Percentiles rank a stretch among this genome's conserved stretches.
Conservation (phyloP, 2,888 invertebrate species). For the Lasioglossum oenotherae region DNA sequence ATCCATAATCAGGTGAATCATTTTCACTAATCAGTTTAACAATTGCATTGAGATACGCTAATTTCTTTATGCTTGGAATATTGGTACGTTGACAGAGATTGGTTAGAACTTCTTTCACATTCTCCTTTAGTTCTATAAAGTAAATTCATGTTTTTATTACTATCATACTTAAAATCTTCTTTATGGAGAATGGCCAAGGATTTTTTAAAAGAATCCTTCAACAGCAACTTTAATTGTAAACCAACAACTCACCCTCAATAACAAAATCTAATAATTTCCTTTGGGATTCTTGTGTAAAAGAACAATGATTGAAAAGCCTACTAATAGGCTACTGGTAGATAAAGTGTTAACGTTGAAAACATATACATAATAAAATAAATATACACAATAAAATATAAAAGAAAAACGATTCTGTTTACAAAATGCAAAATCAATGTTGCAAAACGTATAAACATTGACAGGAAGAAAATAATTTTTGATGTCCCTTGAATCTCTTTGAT, state of each 20-base stretch:
- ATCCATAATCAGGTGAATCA: conserved; percentile 88
- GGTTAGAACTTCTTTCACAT: conserved; percentile 87
- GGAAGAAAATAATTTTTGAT: conserved; percentile 4
- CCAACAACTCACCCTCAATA: too few species aligned
- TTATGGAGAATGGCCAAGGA: too few species aligned
- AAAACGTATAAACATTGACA: conserved; percentile 12
- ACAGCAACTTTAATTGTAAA: too few species aligned
- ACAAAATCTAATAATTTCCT: too few species aligned
- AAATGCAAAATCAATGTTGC: background rate
- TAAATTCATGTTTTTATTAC: conserved; percentile 3
- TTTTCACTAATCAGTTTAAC: conserved; percentile 91
- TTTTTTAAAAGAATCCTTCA: too few species aligned
- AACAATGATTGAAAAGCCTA: too few species aligned
- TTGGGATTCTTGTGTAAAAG: too few species aligned
- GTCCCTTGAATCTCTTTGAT: background rate
- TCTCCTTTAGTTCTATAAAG: conserved; percentile 85
- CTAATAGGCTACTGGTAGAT: too few species aligned
- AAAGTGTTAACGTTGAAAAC: background rate
- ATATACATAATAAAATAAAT: too few species aligned
- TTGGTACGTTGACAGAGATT: conserved; percentile 87
- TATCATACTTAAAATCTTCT: background rate
- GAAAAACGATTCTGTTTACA: background rate
- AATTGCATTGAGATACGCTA: conserved; percentile 95
- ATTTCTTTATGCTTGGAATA: conserved; percentile 91
- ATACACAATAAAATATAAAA: background rate